phyloP scores from a whole-genome alignment of 2,113 vertebrate species.

The Poeciliopsis prolifica region DNA sequence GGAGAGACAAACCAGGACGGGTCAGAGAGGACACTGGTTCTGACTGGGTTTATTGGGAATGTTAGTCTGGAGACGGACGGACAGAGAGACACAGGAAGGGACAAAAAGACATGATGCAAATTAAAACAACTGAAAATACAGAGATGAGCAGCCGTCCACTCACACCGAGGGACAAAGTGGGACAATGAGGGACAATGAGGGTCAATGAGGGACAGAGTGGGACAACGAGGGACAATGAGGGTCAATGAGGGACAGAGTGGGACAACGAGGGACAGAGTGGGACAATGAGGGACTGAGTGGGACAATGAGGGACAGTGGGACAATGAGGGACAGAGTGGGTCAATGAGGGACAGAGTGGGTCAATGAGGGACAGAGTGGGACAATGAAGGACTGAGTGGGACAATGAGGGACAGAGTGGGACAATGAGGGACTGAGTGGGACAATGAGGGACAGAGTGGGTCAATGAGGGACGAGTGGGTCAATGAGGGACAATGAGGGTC shows the following conservation, averaged over 20 bases:
- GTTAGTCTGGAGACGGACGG: slow-evolving; percentile 49
- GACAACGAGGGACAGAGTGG: too few relatives aligned
- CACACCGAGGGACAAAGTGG: neutral
- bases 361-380: too few relatives aligned
- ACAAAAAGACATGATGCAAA: slow-evolving; percentile 11
- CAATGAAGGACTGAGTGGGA: too few relatives aligned
- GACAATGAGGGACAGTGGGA: too few relatives aligned
- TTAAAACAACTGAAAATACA: slow-evolving; percentile 13
- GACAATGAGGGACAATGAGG: too few relatives aligned
- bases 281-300: too few relatives aligned
- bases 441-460: neutral
- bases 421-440: too few relatives aligned
- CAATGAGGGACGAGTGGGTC: neutral
- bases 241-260: too few relatives aligned
- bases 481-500: too few relatives aligned
- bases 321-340: too few relatives aligned
- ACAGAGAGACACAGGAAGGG: slow-evolving; percentile 31
- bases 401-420: too few relatives aligned
- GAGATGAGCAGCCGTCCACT: neutral
- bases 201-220: neutral
- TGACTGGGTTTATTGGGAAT: slow-evolving; percentile 60
- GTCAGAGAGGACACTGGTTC: slow-evolving; percentile 29
- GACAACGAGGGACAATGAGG: too few relatives aligned
- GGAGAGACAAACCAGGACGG: slow-evolving; percentile 23
- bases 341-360: neutral